phyloP scores from a whole-genome alignment of 2,797 vertebrate species.

The Sylvilagus floridanus region DNA sequence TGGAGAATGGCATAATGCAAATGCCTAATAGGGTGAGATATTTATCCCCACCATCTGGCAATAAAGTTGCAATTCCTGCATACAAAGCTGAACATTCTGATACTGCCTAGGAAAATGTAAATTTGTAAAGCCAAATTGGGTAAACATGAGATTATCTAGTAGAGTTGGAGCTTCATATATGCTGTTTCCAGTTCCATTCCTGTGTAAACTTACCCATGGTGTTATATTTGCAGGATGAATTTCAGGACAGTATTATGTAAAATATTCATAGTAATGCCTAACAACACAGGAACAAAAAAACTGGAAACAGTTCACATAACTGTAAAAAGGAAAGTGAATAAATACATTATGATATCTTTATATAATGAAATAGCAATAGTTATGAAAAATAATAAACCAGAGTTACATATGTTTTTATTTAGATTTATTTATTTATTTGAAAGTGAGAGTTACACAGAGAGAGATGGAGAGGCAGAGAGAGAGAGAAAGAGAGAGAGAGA shows the following conservation, averaged over 20 bases:
- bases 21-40: neutral
- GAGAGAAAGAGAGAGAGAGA: too few relatives aligned
- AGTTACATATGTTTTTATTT: neutral
- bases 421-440: too few relatives aligned
- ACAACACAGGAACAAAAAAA: neutral
- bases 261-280: neutral
- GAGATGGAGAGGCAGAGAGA: too few relatives aligned
- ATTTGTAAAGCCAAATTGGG: constrained; percentile 4
- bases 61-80: neutral
- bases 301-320: neutral
- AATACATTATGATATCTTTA: neutral
- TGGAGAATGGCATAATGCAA: neutral
- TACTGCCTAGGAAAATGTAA: neutral
- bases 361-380: neutral
- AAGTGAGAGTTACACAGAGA: too few relatives aligned
- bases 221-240: neutral
- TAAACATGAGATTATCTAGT: neutral
- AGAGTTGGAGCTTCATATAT: neutral
- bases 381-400: constrained; percentile 15
- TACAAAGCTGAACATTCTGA: neutral
- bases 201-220: neutral
- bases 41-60: neutral
- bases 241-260: neutral
- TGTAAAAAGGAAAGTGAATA: neutral
- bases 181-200: neutral